Percentiles rank a stretch among this genome's conserved stretches.
Evolutionary conservation across 2,888 invertebrate species (phyloP).

Genomic region (Dysmachus trigonus): DNA sequence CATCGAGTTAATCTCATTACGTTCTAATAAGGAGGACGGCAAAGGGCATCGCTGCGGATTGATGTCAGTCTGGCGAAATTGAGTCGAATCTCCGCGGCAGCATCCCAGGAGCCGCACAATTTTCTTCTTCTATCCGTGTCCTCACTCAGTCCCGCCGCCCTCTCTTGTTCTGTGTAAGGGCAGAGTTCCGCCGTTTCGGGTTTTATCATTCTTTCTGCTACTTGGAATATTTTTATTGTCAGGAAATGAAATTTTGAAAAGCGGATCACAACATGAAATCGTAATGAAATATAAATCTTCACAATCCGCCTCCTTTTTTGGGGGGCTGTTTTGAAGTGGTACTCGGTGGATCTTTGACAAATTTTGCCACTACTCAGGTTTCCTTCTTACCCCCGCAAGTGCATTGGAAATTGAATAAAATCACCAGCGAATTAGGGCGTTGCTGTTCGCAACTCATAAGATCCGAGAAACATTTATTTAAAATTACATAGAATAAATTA

Average conservation of each 20-base stretch:
- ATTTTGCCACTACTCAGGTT: background rate
- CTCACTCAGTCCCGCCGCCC: background rate
- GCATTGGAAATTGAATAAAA: background rate
- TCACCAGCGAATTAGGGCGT: background rate
- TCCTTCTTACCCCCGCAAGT: background rate
- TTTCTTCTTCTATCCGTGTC: background rate
- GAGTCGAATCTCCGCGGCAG: slow-evolving; percentile 20
- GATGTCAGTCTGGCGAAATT: slow-evolving; percentile 21
- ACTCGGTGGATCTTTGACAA: background rate
- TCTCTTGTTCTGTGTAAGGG: background rate
- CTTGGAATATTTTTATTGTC: slow-evolving; percentile 37
- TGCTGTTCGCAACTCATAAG: background rate
- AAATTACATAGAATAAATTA: too few relatives aligned
- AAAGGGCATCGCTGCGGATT: slow-evolving; percentile 5
- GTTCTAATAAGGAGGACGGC: slow-evolving; percentile 28
- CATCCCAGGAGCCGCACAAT: background rate
- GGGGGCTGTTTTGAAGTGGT: background rate
- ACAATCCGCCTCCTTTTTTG: slow-evolving; percentile 5
- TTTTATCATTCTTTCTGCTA: slow-evolving; percentile 28
- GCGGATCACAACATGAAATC: slow-evolving; percentile 46
- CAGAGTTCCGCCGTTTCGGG: background rate
- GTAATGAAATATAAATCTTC: slow-evolving; percentile 47
- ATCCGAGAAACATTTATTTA: background rate
- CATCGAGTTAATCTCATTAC: slow-evolving; percentile 21
- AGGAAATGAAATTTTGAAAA: slow-evolving; percentile 47